Evolutionary conservation across 2,113 vertebrate genomes (phyloP).

Genomic region (Takifugu flavidus): DNA sequence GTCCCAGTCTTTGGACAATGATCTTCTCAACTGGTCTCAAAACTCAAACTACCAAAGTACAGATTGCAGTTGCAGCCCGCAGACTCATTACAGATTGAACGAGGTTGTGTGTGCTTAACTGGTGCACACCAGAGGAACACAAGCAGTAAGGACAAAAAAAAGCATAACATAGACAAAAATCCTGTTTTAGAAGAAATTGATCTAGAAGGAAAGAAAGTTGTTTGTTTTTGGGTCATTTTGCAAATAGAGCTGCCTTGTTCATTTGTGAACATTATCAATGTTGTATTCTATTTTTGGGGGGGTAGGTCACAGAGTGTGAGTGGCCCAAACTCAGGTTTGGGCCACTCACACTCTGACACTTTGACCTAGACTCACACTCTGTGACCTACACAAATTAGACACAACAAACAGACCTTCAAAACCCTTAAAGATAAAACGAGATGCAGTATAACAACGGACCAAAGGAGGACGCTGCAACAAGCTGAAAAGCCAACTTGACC

Average conservation of each 20-base stretch:
- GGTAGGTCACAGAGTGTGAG: too few relatives aligned
- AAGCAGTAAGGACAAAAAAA: conserved; percentile 37
- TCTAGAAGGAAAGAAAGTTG: neutral
- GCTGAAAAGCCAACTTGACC: neutral
- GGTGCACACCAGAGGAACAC: conserved; percentile 46
- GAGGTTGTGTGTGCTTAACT: conserved; percentile 61
- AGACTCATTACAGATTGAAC: conserved; percentile 48
- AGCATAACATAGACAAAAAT: conserved; percentile 39
- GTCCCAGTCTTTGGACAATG: conserved; percentile 32
- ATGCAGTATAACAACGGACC: conserved; percentile 10
- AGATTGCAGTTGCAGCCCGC: conserved; percentile 27
- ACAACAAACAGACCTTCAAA: too few relatives aligned
- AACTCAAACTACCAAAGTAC: conserved; percentile 41
- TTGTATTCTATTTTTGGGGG: too few relatives aligned
- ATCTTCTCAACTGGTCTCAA: conserved; percentile 39
- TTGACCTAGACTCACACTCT: too few relatives aligned
- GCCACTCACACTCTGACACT: too few relatives aligned
- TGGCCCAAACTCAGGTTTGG: neutral
- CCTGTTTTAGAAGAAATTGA: conserved; percentile 9
- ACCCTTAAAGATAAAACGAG: neutral
- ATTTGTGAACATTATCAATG: too few relatives aligned
- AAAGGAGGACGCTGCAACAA: conserved; percentile 13
- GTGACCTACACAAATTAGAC: neutral
- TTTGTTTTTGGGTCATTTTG: neutral
- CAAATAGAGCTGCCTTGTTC: too few relatives aligned